These are phyloP conservation scores for Volucella zonaria DNA, from an alignment of 2,888 invertebrate species.

Conservation along the genomic window DNA sequence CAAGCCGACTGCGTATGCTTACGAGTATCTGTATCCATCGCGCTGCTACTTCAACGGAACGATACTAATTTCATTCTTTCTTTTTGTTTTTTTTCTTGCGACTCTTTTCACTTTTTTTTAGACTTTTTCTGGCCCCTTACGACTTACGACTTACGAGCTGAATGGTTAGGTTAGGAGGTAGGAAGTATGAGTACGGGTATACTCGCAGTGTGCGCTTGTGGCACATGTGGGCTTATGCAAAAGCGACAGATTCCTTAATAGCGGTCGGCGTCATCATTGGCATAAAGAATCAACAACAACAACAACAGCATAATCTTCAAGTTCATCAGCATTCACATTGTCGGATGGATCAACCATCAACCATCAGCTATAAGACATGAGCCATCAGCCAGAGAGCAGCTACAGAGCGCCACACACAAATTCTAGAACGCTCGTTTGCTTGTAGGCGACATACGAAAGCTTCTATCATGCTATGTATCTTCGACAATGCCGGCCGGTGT, in stretches of 20 bases:
- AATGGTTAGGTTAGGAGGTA: constrained; percentile 15
- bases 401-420: constrained; percentile 30
- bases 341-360: constrained; percentile 31
- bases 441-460: constrained; percentile 61
- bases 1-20: constrained; percentile 57
- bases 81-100: constrained; percentile 30
- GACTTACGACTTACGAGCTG: constrained; percentile 25
- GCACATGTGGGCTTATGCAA: constrained; percentile 63
- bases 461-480: constrained; percentile 41
- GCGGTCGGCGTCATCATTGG: constrained; percentile 62
- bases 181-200: background rate
- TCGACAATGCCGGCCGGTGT: constrained; percentile 34
- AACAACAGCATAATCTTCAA: constrained; percentile 63
- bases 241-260: constrained; percentile 68
- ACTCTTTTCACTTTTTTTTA: background rate
- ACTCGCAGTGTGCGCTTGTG: background rate
- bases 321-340: constrained; percentile 52
- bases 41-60: constrained; percentile 63
- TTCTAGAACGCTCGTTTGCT: constrained; percentile 27
- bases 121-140: background rate
- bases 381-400: constrained; percentile 32
- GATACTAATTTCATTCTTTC: constrained; percentile 69
- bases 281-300: constrained; percentile 56
- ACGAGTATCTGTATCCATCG: constrained; percentile 52
- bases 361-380: too few species aligned